These are phyloP conservation scores for Cryptosula pallasiana DNA, from an alignment of 2,888 invertebrate genomes.

Conservation along the genomic window DNA sequence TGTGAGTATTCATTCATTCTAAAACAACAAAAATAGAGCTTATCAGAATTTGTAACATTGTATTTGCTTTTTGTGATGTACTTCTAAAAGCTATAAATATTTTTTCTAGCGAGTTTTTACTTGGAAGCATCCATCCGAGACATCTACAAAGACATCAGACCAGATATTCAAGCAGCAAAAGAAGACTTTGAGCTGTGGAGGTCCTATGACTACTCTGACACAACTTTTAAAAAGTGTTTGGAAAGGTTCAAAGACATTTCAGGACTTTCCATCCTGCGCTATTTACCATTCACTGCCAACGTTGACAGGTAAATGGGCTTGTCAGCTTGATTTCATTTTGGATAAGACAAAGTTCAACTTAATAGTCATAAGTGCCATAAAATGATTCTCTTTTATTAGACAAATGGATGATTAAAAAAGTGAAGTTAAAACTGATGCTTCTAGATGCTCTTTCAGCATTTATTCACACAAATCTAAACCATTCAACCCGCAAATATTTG, in stretches of 20 bases:
- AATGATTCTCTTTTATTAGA: no score
- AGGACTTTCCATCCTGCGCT: constrained; percentile 6
- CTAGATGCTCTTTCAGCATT: no score
- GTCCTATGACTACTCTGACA: constrained; percentile 1
- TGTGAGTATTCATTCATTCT: not conserved
- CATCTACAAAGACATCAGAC: constrained; percentile 19
- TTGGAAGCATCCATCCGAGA: constrained; percentile 19
- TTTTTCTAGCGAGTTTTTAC: constrained; percentile 1
- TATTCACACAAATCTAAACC: no score
- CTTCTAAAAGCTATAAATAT: no score
- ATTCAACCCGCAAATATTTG: no score
- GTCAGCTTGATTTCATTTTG: no score
- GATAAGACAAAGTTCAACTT: no score
- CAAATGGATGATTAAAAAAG: no score
- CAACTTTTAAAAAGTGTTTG: constrained; percentile 15
- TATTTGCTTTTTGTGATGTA: no score
- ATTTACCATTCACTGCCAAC: constrained; percentile 13
- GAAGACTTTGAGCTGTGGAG: constrained; percentile 13
- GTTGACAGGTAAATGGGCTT: not conserved
- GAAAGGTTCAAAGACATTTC: constrained; percentile 18
- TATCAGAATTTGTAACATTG: no score
- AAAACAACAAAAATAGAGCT: no score
- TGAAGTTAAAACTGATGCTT: no score
- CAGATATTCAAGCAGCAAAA: not conserved
- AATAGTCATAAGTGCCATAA: not conserved